phyloP scores from a whole-genome alignment of 2,888 invertebrate species.

The Lumbricus terrestris region DNA sequence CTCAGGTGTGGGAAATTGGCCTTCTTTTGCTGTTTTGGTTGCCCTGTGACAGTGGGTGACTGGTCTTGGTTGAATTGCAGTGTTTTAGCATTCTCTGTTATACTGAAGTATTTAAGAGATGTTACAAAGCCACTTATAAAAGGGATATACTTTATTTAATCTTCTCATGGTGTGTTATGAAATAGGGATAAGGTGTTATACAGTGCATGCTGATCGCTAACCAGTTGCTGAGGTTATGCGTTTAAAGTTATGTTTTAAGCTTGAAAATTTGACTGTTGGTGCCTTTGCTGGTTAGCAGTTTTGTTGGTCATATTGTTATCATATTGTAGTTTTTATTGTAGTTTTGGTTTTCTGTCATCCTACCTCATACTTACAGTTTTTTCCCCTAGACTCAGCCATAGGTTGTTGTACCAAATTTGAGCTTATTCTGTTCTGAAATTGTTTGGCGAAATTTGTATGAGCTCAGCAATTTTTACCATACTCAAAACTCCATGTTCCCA shows the following conservation, averaged over 20 bases:
- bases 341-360: not conserved
- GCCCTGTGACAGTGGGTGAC: not conserved
- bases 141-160: not conserved
- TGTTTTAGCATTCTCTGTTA: not conserved
- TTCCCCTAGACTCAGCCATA: not conserved
- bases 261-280: not conserved
- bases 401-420: not conserved
- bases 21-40: not conserved
- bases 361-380: not conserved
- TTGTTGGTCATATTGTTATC: not conserved
- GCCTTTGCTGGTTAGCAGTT: not conserved
- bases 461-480: not conserved
- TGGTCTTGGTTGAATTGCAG: not conserved
- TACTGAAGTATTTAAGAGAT: not conserved
- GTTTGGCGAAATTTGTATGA: not conserved
- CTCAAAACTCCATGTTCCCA: not conserved
- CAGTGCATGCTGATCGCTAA: too few relatives aligned
- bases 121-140: not conserved
- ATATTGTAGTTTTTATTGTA: too few relatives aligned
- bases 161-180: not conserved
- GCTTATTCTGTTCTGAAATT: constrained; percentile 3
- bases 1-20: not conserved
- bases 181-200: not conserved
- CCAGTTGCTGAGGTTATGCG: not conserved
- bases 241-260: not conserved